Percentiles rank a stretch among this genome's conserved stretches.
These are phyloP conservation scores for Chionodraco myersi DNA, from an alignment of 2,113 vertebrate species.

Conservation along the genomic window DNA sequence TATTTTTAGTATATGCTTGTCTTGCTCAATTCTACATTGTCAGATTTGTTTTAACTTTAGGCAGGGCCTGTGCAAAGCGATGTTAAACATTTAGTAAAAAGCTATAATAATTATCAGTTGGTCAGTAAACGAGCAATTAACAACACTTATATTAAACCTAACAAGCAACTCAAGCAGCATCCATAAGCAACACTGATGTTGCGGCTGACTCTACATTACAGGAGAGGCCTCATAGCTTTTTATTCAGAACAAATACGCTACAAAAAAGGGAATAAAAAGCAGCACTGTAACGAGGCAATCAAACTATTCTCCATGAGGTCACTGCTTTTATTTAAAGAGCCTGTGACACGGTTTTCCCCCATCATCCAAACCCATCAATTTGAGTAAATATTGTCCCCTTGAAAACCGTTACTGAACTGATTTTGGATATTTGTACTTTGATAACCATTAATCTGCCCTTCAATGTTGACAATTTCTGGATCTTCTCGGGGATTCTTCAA, in stretches of 20 bases:
- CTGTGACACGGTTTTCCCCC: too few relatives aligned
- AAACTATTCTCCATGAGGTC: slow-evolving; percentile 11
- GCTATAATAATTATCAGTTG: background rate
- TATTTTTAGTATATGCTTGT: background rate
- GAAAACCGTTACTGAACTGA: too few relatives aligned
- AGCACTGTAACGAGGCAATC: slow-evolving; percentile 9
- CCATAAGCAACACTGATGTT: background rate
- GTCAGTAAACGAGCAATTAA: background rate
- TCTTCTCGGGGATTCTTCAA: too few relatives aligned
- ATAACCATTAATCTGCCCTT: too few relatives aligned
- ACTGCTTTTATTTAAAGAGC: slow-evolving; percentile 23
- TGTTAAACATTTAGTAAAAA: too few relatives aligned
- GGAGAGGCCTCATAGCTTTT: slow-evolving; percentile 47
- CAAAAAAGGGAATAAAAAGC: slow-evolving; percentile 26
- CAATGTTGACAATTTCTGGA: too few relatives aligned
- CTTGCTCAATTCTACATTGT: background rate
- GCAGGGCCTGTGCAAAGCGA: too few relatives aligned
- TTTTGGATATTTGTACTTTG: too few relatives aligned
- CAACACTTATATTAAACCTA: background rate
- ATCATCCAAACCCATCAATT: too few relatives aligned
- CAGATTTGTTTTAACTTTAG: background rate
- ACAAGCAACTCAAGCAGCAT: background rate
- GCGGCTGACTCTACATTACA: slow-evolving; percentile 21
- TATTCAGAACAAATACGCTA: slow-evolving; percentile 39
- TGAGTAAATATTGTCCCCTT: too few relatives aligned